Evolutionary conservation across 1,140 invertebrate species (phyloP).

Genomic region (Choristoneura fumiferana): DNA sequence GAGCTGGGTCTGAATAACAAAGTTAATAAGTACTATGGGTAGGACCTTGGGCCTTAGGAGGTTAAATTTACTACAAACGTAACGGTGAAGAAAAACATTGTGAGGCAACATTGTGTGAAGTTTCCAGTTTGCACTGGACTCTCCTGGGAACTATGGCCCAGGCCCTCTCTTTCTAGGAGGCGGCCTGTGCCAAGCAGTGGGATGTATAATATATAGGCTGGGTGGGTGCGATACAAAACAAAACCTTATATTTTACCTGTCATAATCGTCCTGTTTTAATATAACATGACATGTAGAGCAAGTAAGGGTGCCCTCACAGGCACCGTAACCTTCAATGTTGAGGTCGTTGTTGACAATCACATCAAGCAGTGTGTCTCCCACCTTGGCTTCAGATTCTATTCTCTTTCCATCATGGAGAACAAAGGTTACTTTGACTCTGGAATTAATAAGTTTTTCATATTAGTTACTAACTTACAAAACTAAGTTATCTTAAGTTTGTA

Average conservation of each 20-base stretch:
- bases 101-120: too few relatives aligned
- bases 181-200: too few relatives aligned
- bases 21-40: too few relatives aligned
- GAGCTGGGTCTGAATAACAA: too few relatives aligned
- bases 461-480: not conserved
- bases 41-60: too few relatives aligned
- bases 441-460: slow-evolving; percentile 37
- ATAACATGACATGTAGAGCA: slow-evolving; percentile 99
- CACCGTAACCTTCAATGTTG: slow-evolving; percentile 98
- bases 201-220: too few relatives aligned
- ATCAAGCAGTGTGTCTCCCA: slow-evolving; percentile 94
- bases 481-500: not conserved
- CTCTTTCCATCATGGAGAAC: slow-evolving; percentile 86
- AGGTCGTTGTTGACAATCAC: slow-evolving; percentile 96
- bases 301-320: slow-evolving; percentile 97
- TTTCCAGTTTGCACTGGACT: too few relatives aligned
- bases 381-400: slow-evolving; percentile 88
- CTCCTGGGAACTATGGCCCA: too few relatives aligned
- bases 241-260: slow-evolving; percentile 69
- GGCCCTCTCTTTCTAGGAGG: too few relatives aligned
- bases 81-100: too few relatives aligned
- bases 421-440: slow-evolving; percentile 92
- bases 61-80: too few relatives aligned
- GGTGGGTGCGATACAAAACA: too few relatives aligned
- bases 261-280: slow-evolving; percentile 89